phyloP scores from a whole-genome alignment of 2,888 invertebrate species.

The Aporophyla nigra region DNA sequence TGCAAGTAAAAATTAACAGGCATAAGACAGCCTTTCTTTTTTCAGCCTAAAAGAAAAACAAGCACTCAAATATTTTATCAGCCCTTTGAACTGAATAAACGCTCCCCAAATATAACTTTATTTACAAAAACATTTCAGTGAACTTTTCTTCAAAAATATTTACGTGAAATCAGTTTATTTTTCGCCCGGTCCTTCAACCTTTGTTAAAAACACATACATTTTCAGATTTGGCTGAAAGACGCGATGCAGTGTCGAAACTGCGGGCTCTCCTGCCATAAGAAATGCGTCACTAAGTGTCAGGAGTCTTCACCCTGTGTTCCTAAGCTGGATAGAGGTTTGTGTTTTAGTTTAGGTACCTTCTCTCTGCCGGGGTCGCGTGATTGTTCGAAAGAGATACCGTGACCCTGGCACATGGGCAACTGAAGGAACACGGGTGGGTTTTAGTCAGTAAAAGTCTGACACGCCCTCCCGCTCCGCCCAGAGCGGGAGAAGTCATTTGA shows the following conservation, averaged over 20 bases:
- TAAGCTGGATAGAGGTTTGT: slow-evolving; percentile 83
- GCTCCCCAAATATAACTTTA: slow-evolving; percentile 25
- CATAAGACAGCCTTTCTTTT: too few species aligned
- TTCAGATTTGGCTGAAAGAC: slow-evolving; percentile 98
- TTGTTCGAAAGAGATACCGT: too few species aligned
- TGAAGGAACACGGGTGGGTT: too few species aligned
- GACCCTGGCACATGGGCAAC: too few species aligned
- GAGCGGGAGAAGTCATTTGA: too few species aligned
- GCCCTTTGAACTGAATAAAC: slow-evolving; percentile 5
- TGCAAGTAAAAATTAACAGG: too few species aligned
- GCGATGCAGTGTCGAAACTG: slow-evolving; percentile 98
- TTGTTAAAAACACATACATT: not conserved
- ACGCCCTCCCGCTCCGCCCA: too few species aligned
- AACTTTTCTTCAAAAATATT: slow-evolving; percentile 17
- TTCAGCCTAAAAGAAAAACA: slow-evolving; percentile 1
- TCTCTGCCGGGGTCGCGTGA: too few species aligned
- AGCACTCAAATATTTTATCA: slow-evolving; percentile 4
- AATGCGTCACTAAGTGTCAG: slow-evolving; percentile 97
- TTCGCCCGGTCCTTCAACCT: slow-evolving; percentile 41
- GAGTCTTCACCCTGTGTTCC: slow-evolving; percentile 87
- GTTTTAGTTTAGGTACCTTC: not conserved
- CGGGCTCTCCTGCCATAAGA: slow-evolving; percentile 98
- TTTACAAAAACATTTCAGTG: slow-evolving; percentile 32
- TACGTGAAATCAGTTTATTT: slow-evolving; percentile 45
- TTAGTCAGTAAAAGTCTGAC: too few species aligned